Conservation (phyloP, 2,113 vertebrate species). For the Festucalex cinctus region DNA sequence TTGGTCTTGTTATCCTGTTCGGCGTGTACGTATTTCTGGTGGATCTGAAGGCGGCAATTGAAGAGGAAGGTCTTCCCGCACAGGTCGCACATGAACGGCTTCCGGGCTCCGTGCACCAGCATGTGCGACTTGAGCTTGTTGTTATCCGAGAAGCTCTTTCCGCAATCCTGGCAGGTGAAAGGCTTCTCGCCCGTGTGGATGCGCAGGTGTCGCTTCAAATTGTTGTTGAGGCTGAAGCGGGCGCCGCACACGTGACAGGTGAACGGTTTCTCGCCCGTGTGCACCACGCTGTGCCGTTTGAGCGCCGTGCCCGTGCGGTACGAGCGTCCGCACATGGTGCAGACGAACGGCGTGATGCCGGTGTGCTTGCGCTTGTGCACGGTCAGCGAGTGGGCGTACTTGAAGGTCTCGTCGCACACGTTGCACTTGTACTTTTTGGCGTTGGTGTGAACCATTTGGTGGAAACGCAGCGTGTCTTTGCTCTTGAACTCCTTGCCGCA, state of each 20-base stretch:
- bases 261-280: constrained; percentile 65
- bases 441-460: constrained; percentile 61
- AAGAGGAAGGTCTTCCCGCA: constrained; percentile 69
- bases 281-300: constrained; percentile 57
- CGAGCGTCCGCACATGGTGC: constrained; percentile 48
- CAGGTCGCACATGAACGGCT: constrained; percentile 66
- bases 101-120: constrained; percentile 61
- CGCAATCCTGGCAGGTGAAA: constrained; percentile 59
- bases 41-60: constrained; percentile 61
- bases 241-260: constrained; percentile 68
- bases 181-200: constrained; percentile 67
- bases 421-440: constrained; percentile 59
- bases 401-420: constrained; percentile 62
- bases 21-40: constrained; percentile 59
- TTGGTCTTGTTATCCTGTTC: constrained; percentile 28
- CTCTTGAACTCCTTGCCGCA: constrained; percentile 69
- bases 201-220: constrained; percentile 62
- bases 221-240: constrained; percentile 64
- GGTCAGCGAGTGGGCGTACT: constrained; percentile 60
- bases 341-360: constrained; percentile 51
- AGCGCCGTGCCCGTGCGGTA: constrained; percentile 58
- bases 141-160: constrained; percentile 63
- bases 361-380: constrained; percentile 70
- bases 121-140: constrained; percentile 67
- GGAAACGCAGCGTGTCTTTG: constrained; percentile 67